Evolutionary conservation across 2,113 vertebrate species (phyloP), one percentile per base, ranked within the genome.

Genomic region (Eira barbara): DNA sequence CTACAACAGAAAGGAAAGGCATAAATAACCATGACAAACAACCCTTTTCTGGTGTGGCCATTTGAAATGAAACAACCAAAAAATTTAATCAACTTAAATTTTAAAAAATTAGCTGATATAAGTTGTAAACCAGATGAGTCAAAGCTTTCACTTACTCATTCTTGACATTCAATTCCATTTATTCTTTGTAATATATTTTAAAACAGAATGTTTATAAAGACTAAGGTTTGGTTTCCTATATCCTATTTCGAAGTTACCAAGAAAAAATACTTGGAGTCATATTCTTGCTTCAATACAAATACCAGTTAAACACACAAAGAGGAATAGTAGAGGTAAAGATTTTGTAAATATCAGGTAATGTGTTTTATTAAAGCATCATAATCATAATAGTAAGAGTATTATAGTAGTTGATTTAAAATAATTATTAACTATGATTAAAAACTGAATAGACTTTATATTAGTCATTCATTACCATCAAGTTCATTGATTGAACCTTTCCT

Each of bases 111-210:
- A 98, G 92, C 97, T 96, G 94, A 94, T 96, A 96, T 89, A 4
- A 65, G 89, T 96, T 97, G 97, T 98, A 97, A 98, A 97, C 88
- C 96, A 97, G 86, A 71, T 98, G 96, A 98, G 96, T 84, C 47
- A 98, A 97, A 71, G 31, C 36, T 92, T 97, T 95, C 88, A 39
- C 88, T 96, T 92, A 93, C 45, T 98, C 97, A 83, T 96, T 29
- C 4, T 95, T 8, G 0, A 92, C 95, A 94, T 91, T 98, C 95
- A 96, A 59, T 97, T 97, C 93, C 88, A 98, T 92, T 97, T 98
- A 97, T 98, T 98, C 96, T 98, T 96, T 92, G 74, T 97, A 96
- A 97, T 97, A 97, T 97, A 98, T 98, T 98, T 98, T 96, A 96
- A 98, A 98, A 94, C 67, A 92, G 59, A 96, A 97, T 95, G 89